Conservation (phyloP, 2,888 invertebrate genomes). For the Rapana venosa region DNA sequence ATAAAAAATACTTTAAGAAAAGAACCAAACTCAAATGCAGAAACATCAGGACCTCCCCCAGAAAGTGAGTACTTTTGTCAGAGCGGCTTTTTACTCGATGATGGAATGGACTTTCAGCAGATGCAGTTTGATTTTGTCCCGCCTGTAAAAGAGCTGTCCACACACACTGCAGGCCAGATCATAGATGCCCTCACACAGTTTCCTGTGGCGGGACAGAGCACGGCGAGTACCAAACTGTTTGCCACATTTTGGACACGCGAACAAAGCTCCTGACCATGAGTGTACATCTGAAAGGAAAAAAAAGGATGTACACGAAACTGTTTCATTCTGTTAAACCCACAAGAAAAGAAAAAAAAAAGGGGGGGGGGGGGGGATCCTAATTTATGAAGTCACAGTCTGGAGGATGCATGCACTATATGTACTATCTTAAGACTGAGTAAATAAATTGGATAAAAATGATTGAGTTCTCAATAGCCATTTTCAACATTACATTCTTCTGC, state of each 20-base stretch:
- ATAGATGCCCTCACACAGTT: constrained; percentile 42
- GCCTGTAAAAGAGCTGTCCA: constrained; percentile 44
- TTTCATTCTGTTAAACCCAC: background rate
- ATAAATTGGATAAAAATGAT: no score
- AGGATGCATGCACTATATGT: no score
- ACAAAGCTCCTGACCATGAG: background rate
- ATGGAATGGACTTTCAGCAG: constrained; percentile 6
- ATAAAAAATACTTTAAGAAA: no score
- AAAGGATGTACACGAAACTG: background rate
- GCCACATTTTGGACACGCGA: background rate
- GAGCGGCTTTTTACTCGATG: background rate
- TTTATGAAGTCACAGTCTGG: no score
- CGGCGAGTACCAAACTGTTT: constrained; percentile 15
- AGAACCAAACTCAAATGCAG: no score
- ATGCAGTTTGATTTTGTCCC: constrained; percentile 40
- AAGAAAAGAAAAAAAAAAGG: background rate
- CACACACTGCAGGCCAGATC: constrained; percentile 41
- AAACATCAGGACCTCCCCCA: no score
- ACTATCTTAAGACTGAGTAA: no score
- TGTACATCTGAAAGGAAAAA: background rate
- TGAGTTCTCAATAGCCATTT: no score
- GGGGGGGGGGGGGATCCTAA: no score
- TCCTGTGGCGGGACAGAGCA: constrained; percentile 44
- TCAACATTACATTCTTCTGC: no score
- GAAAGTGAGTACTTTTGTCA: no score